A percentile compares a stretch with the other conserved stretches of the same genome.
Conservation (phyloP, 1,140 invertebrate species). For the Zaprionus taronus region DNA sequence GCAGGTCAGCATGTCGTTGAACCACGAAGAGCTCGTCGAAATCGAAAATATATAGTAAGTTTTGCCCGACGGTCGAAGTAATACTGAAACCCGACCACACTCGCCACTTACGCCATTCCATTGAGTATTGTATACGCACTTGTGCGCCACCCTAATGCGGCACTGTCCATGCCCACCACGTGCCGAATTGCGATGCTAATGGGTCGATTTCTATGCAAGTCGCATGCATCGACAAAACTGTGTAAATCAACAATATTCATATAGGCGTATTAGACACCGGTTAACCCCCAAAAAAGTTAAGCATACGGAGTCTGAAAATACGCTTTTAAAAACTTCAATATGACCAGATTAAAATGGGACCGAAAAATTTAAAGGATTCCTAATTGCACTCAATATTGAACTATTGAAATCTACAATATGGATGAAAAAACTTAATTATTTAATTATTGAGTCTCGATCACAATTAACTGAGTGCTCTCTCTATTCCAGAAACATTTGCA, state of each 20-base stretch:
- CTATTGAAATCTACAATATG: too few relatives aligned
- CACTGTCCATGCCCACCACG: slow-evolving; percentile 54
- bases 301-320: not conserved
- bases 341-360: not conserved
- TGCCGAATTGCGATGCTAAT: slow-evolving; percentile 35
- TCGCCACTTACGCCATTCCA: slow-evolving; percentile 20
- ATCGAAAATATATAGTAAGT: slow-evolving; percentile 36
- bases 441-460: too few relatives aligned
- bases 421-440: too few relatives aligned
- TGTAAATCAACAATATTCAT: slow-evolving; percentile 54
- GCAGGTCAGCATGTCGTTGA: slow-evolving; percentile 72
- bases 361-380: not conserved
- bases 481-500: too few relatives aligned
- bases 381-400: too few relatives aligned
- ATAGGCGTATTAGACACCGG: slow-evolving; percentile 23
- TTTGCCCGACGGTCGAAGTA: slow-evolving; percentile 36
- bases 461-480: too few relatives aligned
- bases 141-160: slow-evolving; percentile 48
- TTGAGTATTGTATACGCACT: slow-evolving; percentile 69
- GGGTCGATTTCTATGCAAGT: slow-evolving; percentile 50
- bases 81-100: slow-evolving; percentile 40
- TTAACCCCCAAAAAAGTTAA: slow-evolving; percentile 4
- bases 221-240: slow-evolving; percentile 52
- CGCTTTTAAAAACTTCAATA: not conserved
- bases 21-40: slow-evolving; percentile 25